phyloP scores from a whole-genome alignment of 2,888 invertebrate genomes.

The Anthrax anthrax region DNA sequence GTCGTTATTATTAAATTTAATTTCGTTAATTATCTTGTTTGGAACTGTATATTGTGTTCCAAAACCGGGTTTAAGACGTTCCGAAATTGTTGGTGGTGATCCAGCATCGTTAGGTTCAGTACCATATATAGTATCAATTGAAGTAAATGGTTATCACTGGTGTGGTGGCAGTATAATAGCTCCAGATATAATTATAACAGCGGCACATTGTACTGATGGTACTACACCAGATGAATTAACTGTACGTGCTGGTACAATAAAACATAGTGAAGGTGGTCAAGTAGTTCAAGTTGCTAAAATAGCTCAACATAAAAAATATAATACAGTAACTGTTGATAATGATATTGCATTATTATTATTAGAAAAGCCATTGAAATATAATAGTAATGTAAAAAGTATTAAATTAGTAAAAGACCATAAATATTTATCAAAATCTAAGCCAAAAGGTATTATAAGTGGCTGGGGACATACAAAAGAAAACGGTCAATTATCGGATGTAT shows the following conservation, averaged over 20 bases:
- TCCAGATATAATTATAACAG: constrained; percentile 35
- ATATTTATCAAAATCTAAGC: neutral
- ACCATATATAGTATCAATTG: neutral
- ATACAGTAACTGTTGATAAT: constrained; percentile 26
- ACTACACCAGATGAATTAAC: neutral
- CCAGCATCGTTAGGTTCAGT: neutral
- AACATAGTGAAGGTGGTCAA: constrained; percentile 14
- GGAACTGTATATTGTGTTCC: neutral
- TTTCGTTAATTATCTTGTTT: too few relatives aligned
- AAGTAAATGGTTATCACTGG: neutral
- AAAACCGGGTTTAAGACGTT: neutral
- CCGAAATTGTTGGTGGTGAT: neutral
- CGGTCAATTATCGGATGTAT: neutral
- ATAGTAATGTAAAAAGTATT: neutral
- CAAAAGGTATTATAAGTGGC: neutral
- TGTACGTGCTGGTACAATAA: constrained; percentile 38
- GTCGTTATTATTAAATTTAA: too few relatives aligned
- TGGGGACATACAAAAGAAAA: neutral
- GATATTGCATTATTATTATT: constrained; percentile 40
- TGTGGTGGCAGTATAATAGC: constrained; percentile 39
- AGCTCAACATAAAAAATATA: constrained; percentile 34
- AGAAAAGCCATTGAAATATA: neutral
- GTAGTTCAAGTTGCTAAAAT: constrained; percentile 34
- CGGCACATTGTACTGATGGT: constrained; percentile 38
- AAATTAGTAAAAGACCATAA: neutral